Conservation (phyloP, 2,797 vertebrate species). For the Echiichthys vipera region DNA sequence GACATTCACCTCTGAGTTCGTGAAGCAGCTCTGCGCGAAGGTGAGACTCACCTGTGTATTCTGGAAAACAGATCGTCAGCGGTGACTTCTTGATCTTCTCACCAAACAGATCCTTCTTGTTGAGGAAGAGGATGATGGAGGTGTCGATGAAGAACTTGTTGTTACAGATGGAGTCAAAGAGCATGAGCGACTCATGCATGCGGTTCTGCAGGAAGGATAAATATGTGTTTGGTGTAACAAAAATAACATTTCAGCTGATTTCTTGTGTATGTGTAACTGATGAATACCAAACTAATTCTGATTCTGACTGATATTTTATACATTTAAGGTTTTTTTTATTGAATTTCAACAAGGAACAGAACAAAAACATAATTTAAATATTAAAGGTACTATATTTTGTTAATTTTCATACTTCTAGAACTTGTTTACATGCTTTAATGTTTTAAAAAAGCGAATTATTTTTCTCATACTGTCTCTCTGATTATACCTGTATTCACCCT, state of each 20-base stretch:
- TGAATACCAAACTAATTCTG: not conserved
- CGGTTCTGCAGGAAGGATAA: slow-evolving; percentile 89
- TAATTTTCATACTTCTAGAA: too few relatives aligned
- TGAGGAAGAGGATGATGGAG: slow-evolving; percentile 99
- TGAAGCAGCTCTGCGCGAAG: not conserved
- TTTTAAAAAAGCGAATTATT: too few relatives aligned
- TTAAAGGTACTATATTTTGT: too few relatives aligned
- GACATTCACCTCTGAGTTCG: not conserved
- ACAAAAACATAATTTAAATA: not conserved
- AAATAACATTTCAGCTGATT: too few relatives aligned
- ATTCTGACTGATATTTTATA: not conserved
- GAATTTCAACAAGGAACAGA: not conserved
- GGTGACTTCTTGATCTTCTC: slow-evolving; percentile 99
- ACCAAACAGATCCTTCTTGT: slow-evolving; percentile 99
- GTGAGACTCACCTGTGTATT: slow-evolving; percentile 92
- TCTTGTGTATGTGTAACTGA: slow-evolving; percentile 4
- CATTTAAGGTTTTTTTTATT: not conserved
- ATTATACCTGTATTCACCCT: too few relatives aligned
- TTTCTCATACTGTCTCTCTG: too few relatives aligned
- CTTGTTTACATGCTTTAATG: too few relatives aligned
- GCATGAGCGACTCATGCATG: slow-evolving; percentile 99
- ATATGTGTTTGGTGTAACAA: not conserved
- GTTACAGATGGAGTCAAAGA: slow-evolving; percentile 99
- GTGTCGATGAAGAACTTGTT: slow-evolving; percentile 99
- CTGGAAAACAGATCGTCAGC: slow-evolving; percentile 99